Percentiles rank a stretch among this genome's conserved stretches.
Conservation (phyloP, 2,113 vertebrate genomes). For the Anhinga anhinga region DNA sequence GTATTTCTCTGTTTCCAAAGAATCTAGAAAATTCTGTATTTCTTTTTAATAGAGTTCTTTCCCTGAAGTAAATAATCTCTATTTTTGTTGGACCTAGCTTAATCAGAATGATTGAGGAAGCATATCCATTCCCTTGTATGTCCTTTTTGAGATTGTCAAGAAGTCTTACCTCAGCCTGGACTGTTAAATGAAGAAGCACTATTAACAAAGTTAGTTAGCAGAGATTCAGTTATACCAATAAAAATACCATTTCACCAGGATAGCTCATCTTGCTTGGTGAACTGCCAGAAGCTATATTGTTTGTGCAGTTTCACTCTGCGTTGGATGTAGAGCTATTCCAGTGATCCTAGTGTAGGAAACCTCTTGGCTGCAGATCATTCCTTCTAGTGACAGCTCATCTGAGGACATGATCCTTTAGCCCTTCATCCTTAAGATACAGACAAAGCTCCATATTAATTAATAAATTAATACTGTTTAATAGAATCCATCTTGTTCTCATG, state of each 20-base stretch:
- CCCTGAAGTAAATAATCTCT: not conserved
- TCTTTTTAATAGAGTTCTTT: not conserved
- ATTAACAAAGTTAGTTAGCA: not conserved
- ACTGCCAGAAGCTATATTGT: not conserved
- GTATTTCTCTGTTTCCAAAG: not conserved
- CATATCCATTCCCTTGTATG: not conserved
- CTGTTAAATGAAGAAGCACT: not conserved
- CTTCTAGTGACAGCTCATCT: not conserved
- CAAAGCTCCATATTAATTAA: not conserved
- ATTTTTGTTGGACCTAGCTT: not conserved
- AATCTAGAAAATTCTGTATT: not conserved
- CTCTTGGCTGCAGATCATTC: not conserved
- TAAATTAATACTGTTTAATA: not conserved
- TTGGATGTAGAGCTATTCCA: not conserved
- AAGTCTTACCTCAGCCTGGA: not conserved
- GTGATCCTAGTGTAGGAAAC: not conserved
- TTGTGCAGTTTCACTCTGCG: not conserved
- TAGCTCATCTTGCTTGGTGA: not conserved
- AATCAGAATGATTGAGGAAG: not conserved
- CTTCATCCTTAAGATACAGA: not conserved
- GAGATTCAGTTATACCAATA: not conserved
- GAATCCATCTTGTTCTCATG: not conserved
- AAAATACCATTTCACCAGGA: not conserved
- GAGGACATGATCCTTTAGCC: not conserved
- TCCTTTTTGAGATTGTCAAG: not conserved